These are phyloP conservation scores for Lordiphosa andalusiaca DNA, from an alignment of 2,888 invertebrate species.

Conservation along the genomic window DNA sequence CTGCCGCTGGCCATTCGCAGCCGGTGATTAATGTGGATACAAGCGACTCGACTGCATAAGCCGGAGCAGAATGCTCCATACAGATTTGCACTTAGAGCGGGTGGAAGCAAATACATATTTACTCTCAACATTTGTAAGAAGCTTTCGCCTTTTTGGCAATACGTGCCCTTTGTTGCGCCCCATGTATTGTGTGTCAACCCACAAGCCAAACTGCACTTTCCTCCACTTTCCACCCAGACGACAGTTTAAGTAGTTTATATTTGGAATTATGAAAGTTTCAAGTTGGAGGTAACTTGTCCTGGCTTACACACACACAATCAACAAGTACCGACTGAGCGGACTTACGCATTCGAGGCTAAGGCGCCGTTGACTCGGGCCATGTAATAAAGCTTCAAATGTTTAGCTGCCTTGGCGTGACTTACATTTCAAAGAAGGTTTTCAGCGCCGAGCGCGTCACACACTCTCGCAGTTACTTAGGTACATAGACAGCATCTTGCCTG, in stretches of 20 bases:
- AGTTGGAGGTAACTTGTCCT: conserved; percentile 36
- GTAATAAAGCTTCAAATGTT: conserved; percentile 65
- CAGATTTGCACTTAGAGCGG: conserved; percentile 5
- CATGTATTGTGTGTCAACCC: conserved; percentile 34
- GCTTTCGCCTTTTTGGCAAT: conserved; percentile 17
- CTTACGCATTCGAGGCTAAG: conserved; percentile 48
- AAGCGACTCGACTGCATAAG: conserved; percentile 30
- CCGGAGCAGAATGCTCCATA: conserved; percentile 8
- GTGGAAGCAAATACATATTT: neutral
- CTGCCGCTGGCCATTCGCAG: conserved; percentile 36
- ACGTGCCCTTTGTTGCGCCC: conserved; percentile 22
- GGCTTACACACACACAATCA: conserved; percentile 34
- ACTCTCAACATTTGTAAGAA: conserved; percentile 5
- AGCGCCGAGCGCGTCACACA: conserved; percentile 21
- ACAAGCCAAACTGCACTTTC: conserved; percentile 22
- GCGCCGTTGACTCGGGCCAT: conserved; percentile 46
- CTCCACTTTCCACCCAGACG: conserved; percentile 19
- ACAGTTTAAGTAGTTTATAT: conserved; percentile 69
- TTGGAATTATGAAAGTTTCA: conserved; percentile 62
- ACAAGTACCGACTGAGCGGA: conserved; percentile 44
- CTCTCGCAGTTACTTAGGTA: conserved; percentile 9
- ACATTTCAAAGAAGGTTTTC: conserved; percentile 68
- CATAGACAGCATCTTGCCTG: conserved; percentile 26
- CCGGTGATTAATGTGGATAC: conserved; percentile 59
- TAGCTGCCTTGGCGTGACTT: conserved; percentile 63